Evolutionary conservation across 2,888 invertebrate genomes (phyloP), one percentile per base, ranked within the genome.

Genomic region (Bunonema sp.): DNA sequence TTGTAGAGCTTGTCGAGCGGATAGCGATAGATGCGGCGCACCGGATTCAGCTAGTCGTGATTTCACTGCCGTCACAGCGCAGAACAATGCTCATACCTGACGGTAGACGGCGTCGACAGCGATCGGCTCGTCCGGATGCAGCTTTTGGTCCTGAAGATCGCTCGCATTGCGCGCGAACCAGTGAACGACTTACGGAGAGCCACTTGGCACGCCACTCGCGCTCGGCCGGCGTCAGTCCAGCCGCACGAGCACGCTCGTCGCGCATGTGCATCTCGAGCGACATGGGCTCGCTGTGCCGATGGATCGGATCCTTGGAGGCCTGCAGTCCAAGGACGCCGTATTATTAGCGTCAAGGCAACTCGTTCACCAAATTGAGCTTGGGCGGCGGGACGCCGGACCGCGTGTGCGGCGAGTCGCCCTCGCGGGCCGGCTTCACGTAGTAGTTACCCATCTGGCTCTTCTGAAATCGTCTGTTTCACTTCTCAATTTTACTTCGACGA

Each of bases 361-460:
- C n/a, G n/a, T n/a, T n/a, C n/a, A n/a, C n/a, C n/a, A n/a, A n/a
- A n/a, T n/a, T 43, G 19, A 57, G 35, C 18, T 50, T 50, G 22
- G 65, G 63, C 21, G 65, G 62, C 22, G 65, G 57, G 16, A 58
- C 51, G 35, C 65, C 65, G 28, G 63, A 58, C 8, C 65, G 53
- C 26, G 62, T 65, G 50, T 54, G 61, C 2, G 61, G 65, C 15
- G 59, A 61, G 40, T 59, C 51, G 30, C 65, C 65, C 31, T 48
- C 44, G 22, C 48, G 35, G 24, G 53, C 49, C n/a, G 65, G 65
- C 43, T 54, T 52, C 20, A 46, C 49, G 42, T 63, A 66, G 44
- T 54, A 56, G 46, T 61, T 61, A 47, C 65, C 65, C 65, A 65
- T 65, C n/a, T n/a, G n/a, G n/a, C n/a, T n/a, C n/a, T n/a, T n/a